Conservation (phyloP, 2,113 vertebrate genomes). For the Numida meleagris region DNA sequence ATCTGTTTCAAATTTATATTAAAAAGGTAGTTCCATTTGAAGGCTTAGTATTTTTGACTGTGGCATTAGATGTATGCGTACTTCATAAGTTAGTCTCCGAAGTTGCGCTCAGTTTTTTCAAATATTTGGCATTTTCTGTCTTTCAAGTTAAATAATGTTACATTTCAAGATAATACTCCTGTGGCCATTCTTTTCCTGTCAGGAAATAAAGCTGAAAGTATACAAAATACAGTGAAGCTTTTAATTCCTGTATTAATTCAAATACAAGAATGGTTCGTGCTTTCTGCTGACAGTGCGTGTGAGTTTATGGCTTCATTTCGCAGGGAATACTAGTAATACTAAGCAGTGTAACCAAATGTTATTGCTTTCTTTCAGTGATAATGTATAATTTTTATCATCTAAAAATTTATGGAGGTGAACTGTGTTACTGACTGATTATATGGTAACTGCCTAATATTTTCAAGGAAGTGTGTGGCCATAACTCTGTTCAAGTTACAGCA, state of each 20-base stretch:
- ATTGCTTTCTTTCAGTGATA: background rate
- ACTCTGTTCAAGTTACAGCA: background rate
- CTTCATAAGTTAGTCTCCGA: background rate
- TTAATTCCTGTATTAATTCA: fast-evolving
- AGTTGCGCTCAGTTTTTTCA: background rate
- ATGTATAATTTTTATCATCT: background rate
- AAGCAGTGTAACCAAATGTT: background rate
- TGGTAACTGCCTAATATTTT: background rate
- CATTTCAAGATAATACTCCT: background rate
- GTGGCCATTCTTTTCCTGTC: background rate
- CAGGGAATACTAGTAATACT: background rate
- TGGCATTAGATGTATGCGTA: background rate
- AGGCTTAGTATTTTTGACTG: background rate
- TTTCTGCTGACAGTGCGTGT: background rate
- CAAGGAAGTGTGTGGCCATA: background rate
- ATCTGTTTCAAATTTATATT: background rate
- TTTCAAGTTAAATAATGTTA: background rate
- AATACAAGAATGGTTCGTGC: background rate
- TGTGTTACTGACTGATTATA: background rate
- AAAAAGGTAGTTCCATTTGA: background rate
- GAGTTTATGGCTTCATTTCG: background rate
- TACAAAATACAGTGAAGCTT: background rate
- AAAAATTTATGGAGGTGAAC: background rate
- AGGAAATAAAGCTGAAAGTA: background rate
- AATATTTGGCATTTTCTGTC: background rate